Conservation (phyloP, 1,140 invertebrate species). For the Sarcophaga peregrina region DNA sequence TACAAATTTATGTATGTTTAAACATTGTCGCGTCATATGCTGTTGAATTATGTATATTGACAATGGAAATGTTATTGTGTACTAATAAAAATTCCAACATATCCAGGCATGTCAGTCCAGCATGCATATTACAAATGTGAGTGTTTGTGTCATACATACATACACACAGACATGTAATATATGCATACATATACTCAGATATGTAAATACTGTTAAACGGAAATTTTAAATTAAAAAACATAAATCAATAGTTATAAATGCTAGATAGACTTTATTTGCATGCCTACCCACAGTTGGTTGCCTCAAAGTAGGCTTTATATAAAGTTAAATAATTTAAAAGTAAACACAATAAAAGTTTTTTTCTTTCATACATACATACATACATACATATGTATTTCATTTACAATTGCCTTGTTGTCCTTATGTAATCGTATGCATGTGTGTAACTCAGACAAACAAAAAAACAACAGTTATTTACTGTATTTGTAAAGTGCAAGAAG, state of each 20-base stretch:
- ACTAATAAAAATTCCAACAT: slow-evolving; percentile 13
- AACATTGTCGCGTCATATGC: slow-evolving; percentile 37
- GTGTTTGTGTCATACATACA: not conserved
- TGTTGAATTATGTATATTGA: slow-evolving; percentile 41
- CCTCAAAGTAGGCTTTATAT: not conserved
- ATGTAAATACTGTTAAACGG: slow-evolving; percentile 57
- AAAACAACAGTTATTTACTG: slow-evolving; percentile 30
- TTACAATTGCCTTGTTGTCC: no score
- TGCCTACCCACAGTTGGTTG: not conserved
- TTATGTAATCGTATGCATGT: not conserved
- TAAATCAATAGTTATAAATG: slow-evolving; percentile 60
- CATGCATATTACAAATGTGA: not conserved
- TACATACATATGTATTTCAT: no score
- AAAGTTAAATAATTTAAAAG: slow-evolving; percentile 23
- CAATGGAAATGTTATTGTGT: slow-evolving; percentile 26
- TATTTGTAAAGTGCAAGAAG: slow-evolving; percentile 21
- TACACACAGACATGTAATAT: not conserved
- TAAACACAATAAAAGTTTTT: not conserved
- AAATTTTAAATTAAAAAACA: slow-evolving; percentile 67
- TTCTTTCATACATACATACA: not conserved
- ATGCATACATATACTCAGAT: not conserved
- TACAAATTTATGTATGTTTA: slow-evolving; percentile 17
- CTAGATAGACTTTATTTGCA: not conserved
- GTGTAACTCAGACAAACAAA: not conserved
- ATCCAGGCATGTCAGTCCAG: not conserved